Base-by-base conservation (phyloP, 1,140 invertebrate genomes). In the Aphidius ervi region DNA sequence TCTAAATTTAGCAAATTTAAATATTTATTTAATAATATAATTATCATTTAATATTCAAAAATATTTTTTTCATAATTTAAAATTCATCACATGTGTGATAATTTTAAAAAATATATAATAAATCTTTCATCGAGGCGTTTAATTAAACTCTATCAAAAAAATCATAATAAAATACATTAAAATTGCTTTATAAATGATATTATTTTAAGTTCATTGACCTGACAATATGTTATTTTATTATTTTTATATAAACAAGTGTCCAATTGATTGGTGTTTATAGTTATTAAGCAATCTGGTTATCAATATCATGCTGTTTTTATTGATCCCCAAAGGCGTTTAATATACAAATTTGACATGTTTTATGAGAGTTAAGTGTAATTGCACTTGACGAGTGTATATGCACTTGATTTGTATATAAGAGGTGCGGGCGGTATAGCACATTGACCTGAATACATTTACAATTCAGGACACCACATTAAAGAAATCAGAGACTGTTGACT, bases 351-450 rank as follows among this genome's bases (percentile, higher is more conserved):
- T 9, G 23, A 31, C 23, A 31, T 31, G 23, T 31, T 31, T 31
- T 31, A 31, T 31, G 9, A 57, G 46, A 57, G 43, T 59, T 23
- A 52, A 59, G 50, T 49, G 56, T 54, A 59, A 59, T 59, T 57
- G 46, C 58, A 59, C 58, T 59, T 59, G 58, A 59, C 58, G 45
- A 57, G 56, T 9, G 55, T 23, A 46, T 53, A 53, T 9, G 23
- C 6, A 7, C 9, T 16, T 16, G 23, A 31, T 31, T 31, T 31
- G 23, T 31, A 16, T 16, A 16, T 16, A 31, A 31, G 23, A 31
- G 23, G 23, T 31, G 23, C 23, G 7, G 48, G 48, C 48, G 20
- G 20, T 50, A 31, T 8, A 50, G 23, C 23, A 23, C 42, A 50
- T 8, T 31, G 48, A 50, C 48, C 48, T 9, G 9, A 50, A 50